Base-by-base conservation (phyloP, 2,113 vertebrate species). In the Aspiorhynchus laticeps region DNA sequence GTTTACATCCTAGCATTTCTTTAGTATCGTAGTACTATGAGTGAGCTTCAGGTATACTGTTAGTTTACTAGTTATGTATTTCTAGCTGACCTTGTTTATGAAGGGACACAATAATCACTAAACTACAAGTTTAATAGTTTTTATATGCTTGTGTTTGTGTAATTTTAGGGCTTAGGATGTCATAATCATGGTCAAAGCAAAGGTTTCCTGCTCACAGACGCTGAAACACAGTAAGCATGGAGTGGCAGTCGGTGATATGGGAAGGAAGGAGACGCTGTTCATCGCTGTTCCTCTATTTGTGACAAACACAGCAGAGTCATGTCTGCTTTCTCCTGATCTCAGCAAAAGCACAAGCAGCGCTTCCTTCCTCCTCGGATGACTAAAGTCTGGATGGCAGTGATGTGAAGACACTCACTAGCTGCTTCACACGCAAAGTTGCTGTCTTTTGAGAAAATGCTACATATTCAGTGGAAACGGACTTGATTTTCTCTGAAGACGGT, bases 341-440 rank as follows among this genome's bases (percentile, higher is more conserved):
- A 93, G 92, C 91, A 91, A 80, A 38, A 67, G 67, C 75, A 38
- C 38, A 26, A 65, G 33, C 74, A 90, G 88, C 81, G 77, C 91
- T 91, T 94, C 93, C 92, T 92, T 93, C 92, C 92, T 91, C 85
- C 9, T 17, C 10, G 90, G 85, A 73, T 88, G 89, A 92, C 91
- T 87, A 90, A 88, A 91, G 38, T 28, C 67, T 80, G 69, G 51
- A 24, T 59, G 7, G 19, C 53, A 59, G 53, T 9, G 7, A 59
- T 26, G 51, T n/a, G 21, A 80, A 36, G 28, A 6, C 48, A 1
- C 19, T 24, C 10, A 59, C 21, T 12, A 56, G 8, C 10, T 2
- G 10, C 31, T 8, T 80, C 11, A 15, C 33, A 80, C 7, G 5
- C 76, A 80, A 8, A 5, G 9, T 78, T 53, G 28, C 12, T 36